These are phyloP conservation scores for Brachyptera putata DNA, from an alignment of 2,888 invertebrate genomes.

Conservation along the genomic window DNA sequence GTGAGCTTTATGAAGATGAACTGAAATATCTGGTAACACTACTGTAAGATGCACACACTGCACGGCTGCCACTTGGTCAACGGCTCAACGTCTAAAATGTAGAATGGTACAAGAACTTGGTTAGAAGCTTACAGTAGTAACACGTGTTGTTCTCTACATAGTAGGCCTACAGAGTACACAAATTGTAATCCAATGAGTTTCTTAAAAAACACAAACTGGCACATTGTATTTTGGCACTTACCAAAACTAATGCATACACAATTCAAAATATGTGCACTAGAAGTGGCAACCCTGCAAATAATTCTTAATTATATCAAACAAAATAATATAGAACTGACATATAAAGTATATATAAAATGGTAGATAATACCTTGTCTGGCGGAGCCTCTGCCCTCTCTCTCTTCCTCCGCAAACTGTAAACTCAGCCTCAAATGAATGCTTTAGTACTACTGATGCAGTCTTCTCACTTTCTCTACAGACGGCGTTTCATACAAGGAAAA, in stretches of 20 bases:
- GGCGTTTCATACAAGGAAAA: not conserved
- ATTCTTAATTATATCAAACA: conserved; percentile 27
- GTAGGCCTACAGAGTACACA: not conserved
- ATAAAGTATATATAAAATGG: conserved; percentile 35
- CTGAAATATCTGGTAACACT: too few species aligned
- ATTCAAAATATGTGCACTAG: conserved; percentile 22
- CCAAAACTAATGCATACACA: conserved; percentile 26
- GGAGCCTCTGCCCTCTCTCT: conserved; percentile 29
- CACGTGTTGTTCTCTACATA: not conserved
- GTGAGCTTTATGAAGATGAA: too few species aligned
- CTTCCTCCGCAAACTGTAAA: conserved; percentile 34
- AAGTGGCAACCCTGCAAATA: conserved; percentile 33
- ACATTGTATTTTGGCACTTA: conserved; percentile 14
- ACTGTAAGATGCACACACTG: conserved; percentile 30
- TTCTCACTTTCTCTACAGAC: conserved; percentile 28
- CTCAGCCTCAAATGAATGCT: conserved; percentile 36
- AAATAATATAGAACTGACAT: conserved; percentile 31
- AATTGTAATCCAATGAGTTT: not conserved
- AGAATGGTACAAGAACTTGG: not conserved
- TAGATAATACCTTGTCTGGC: conserved; percentile 35
- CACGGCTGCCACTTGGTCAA: conserved; percentile 33
- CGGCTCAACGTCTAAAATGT: conserved; percentile 16
- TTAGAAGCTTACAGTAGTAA: too few species aligned
- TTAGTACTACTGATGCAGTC: conserved; percentile 34
- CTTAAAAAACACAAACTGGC: not conserved